Conservation (phyloP, 2,888 invertebrate genomes). For the Nephrotoma guestfalica region DNA sequence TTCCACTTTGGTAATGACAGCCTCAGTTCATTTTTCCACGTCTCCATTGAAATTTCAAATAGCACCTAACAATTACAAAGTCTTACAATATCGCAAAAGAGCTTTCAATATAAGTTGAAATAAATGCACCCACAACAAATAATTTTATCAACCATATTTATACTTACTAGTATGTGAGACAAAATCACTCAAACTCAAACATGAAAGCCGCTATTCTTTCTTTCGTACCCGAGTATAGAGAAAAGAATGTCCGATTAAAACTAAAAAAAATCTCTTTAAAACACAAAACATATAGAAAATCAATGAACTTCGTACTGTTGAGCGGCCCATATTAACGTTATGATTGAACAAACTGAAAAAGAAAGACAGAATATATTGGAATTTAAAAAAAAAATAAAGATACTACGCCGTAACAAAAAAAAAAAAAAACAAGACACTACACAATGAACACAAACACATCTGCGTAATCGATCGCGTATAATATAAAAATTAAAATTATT, state of each 20-base stretch:
- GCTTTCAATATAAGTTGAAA: too few species aligned
- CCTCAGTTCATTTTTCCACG: too few species aligned
- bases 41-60: too few species aligned
- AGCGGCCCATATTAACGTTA: neutral
- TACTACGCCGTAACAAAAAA: neutral
- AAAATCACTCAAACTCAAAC: too few species aligned
- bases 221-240: too few species aligned
- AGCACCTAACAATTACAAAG: too few species aligned
- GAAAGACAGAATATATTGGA: neutral
- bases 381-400: neutral
- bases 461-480: neutral
- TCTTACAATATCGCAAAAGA: too few species aligned
- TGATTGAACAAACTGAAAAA: neutral
- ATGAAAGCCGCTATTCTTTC: too few species aligned
- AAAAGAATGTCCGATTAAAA: neutral
- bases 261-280: neutral
- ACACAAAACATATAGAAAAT: neutral
- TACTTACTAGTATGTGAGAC: too few species aligned
- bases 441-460: neutral
- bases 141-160: too few species aligned
- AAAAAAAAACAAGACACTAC: neutral
- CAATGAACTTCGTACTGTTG: neutral
- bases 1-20: too few species aligned
- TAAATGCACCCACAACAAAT: too few species aligned
- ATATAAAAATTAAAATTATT: neutral